A percentile compares a stretch with the other conserved stretches of the same genome.
These are phyloP conservation scores for Syncerus caffer DNA, from an alignment of 2,797 vertebrate species.

Conservation along the genomic window DNA sequence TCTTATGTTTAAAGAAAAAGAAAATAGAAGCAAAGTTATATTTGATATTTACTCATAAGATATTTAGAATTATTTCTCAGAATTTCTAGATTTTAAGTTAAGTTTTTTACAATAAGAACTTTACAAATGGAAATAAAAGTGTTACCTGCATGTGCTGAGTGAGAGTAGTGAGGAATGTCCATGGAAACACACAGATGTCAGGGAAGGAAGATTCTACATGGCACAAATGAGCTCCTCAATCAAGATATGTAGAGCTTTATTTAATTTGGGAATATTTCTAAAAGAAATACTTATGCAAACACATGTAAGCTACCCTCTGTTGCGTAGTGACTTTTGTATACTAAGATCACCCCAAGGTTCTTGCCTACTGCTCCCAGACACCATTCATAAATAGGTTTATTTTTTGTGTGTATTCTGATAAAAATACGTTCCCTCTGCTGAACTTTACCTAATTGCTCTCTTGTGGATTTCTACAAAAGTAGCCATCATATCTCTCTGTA, in stretches of 20 bases:
- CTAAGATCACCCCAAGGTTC: rapidly evolving
- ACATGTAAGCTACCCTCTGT: background rate
- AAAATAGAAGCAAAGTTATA: background rate
- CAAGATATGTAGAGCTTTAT: background rate
- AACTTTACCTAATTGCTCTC: background rate
- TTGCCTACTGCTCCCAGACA: too few species aligned
- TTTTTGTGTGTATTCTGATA: background rate
- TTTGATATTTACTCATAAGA: background rate
- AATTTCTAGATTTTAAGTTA: background rate
- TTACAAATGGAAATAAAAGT: background rate
- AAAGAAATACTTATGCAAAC: background rate
- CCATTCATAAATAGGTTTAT: background rate
- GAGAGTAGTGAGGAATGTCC: background rate
- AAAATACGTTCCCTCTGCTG: background rate
- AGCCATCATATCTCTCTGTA: background rate
- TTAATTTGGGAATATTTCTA: background rate
- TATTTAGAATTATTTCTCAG: background rate
- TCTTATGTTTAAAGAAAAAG: background rate
- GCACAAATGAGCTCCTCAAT: background rate
- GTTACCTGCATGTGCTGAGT: background rate
- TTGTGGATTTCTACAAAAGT: background rate
- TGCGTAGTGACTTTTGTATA: background rate
- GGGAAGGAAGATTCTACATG: background rate
- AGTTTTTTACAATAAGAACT: background rate
- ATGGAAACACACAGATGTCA: background rate